phyloP scores from a whole-genome alignment of 1,140 invertebrate species.

The Aleiodes sp. region DNA sequence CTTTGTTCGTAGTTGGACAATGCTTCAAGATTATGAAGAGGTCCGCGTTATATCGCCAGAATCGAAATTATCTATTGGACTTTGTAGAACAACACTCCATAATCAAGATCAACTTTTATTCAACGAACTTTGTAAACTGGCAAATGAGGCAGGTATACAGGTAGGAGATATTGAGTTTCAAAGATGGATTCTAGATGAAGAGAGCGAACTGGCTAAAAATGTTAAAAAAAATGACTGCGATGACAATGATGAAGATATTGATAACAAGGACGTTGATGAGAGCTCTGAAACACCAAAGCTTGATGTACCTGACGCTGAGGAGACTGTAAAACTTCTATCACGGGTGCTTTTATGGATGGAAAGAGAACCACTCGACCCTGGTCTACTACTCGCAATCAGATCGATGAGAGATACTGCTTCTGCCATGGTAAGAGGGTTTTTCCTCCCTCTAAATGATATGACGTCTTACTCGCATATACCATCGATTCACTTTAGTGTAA shows the following conservation, averaged over 20 bases:
- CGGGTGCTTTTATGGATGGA: slow-evolving; percentile 68
- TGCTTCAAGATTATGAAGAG: slow-evolving; percentile 43
- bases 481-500: background rate
- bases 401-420: slow-evolving; percentile 62
- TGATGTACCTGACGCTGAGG: slow-evolving; percentile 54
- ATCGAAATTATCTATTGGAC: slow-evolving; percentile 31
- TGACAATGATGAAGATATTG: slow-evolving; percentile 43
- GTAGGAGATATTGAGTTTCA: slow-evolving; percentile 57
- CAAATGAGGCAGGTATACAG: slow-evolving; percentile 60
- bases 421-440: slow-evolving; percentile 55
- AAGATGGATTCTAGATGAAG: slow-evolving; percentile 58
- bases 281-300: slow-evolving; percentile 43
- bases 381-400: slow-evolving; percentile 63
- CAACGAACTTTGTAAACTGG: slow-evolving; percentile 57
- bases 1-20: slow-evolving; percentile 59
- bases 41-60: background rate
- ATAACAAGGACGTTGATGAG: slow-evolving; percentile 42
- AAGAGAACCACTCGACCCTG: slow-evolving; percentile 66
- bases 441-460: background rate
- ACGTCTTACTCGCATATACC: slow-evolving; percentile 11
- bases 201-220: slow-evolving; percentile 44
- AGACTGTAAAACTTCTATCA: slow-evolving; percentile 60
- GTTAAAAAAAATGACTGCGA: slow-evolving; percentile 46
- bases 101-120: slow-evolving; percentile 54
- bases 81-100: slow-evolving; percentile 29